phyloP scores from a whole-genome alignment of 2,888 invertebrate species.

The Callyntrura sp. region DNA sequence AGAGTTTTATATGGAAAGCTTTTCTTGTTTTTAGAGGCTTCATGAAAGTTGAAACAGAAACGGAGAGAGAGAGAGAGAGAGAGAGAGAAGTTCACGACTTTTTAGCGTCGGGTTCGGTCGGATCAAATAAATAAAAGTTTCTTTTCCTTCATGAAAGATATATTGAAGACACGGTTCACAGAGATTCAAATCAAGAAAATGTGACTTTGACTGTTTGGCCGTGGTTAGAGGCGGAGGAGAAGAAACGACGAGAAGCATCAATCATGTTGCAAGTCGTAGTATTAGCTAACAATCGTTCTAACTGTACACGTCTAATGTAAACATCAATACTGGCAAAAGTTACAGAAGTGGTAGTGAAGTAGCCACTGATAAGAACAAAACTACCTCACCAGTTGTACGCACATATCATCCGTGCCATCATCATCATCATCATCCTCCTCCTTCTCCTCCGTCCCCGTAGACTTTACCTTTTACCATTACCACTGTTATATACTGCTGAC shows the following conservation, averaged over 20 bases:
- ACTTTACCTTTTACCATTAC: neutral
- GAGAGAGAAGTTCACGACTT: slow-evolving; percentile 45
- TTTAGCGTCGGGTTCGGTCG: slow-evolving; percentile 57
- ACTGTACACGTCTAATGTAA: slow-evolving; percentile 39
- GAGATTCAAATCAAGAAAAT: slow-evolving; percentile 65
- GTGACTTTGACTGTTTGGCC: slow-evolving; percentile 52
- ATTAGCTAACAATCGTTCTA: slow-evolving; percentile 18
- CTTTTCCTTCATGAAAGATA: slow-evolving; percentile 47
- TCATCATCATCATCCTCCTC: neutral
- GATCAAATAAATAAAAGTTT: slow-evolving; percentile 66
- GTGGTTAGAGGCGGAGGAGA: slow-evolving; percentile 13
- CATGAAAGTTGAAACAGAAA: slow-evolving; percentile 30
- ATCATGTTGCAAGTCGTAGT: slow-evolving; percentile 39
- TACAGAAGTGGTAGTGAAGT: slow-evolving; percentile 29
- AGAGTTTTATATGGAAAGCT: neutral
- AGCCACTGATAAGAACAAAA: slow-evolving; percentile 31
- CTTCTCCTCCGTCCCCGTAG: neutral
- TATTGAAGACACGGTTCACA: slow-evolving; percentile 58
- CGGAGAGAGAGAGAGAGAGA: no score
- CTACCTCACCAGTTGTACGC: slow-evolving; percentile 26
- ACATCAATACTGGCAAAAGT: slow-evolving; percentile 11
- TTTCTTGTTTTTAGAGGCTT: slow-evolving; percentile 28
- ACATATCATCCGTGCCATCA: neutral
- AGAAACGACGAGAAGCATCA: slow-evolving; percentile 45
- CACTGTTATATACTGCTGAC: neutral